Conservation (phyloP, 2,888 invertebrate genomes). For the Chrysina gloriosa region DNA sequence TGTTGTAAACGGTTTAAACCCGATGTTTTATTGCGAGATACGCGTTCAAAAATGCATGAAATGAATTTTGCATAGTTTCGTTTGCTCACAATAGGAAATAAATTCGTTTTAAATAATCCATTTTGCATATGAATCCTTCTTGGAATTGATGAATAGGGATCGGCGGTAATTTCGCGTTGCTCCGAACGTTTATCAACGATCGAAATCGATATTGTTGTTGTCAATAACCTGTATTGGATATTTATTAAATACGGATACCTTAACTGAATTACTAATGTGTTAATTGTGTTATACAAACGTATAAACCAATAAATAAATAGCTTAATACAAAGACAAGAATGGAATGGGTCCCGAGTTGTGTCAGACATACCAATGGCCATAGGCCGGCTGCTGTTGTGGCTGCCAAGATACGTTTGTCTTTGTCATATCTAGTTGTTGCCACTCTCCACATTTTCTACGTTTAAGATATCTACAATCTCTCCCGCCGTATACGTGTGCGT, state of each 20-base stretch:
- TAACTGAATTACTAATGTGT: slow-evolving; percentile 16
- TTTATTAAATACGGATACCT: background rate
- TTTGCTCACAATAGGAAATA: no score
- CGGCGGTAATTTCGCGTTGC: no score
- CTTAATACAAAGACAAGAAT: background rate
- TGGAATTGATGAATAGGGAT: no score
- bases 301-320: slow-evolving; percentile 15
- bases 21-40: no score
- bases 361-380: slow-evolving; percentile 17
- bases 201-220: no score
- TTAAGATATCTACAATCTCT: slow-evolving; percentile 26
- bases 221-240: background rate
- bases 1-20: no score
- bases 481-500: background rate
- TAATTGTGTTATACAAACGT: slow-evolving; percentile 20
- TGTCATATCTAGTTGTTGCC: slow-evolving; percentile 35
- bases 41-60: no score
- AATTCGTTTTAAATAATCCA: no score
- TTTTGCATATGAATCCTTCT: no score
- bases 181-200: no score
- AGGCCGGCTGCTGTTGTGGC: slow-evolving; percentile 2
- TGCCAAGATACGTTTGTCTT: slow-evolving; percentile 29
- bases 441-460: slow-evolving; percentile 33
- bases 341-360: background rate
- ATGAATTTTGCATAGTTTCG: no score